phyloP scores from a whole-genome alignment of 2,113 vertebrate species.

The Oryzias woworae region DNA sequence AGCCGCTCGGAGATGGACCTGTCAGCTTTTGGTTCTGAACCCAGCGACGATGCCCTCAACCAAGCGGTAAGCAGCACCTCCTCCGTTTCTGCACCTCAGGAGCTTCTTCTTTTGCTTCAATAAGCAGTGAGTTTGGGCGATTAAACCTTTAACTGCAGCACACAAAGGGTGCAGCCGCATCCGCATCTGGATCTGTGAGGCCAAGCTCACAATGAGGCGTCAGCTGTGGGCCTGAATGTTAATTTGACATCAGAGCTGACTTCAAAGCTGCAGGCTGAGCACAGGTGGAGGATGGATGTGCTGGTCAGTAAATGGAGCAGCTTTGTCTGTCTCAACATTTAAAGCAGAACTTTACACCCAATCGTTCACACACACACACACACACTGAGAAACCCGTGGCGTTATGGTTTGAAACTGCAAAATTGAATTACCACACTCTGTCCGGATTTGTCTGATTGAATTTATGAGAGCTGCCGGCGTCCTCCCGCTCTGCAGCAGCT shows the following conservation, averaged over 20 bases:
- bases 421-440: constrained; percentile 26
- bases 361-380: constrained; percentile 16
- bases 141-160: background rate
- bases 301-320: constrained; percentile 12
- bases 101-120: background rate
- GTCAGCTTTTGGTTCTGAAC: constrained; percentile 80
- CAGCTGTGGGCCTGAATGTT: constrained; percentile 48
- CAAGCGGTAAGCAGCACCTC: constrained; percentile 61
- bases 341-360: constrained; percentile 19
- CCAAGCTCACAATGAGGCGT: constrained; percentile 10
- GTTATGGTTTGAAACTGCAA: constrained; percentile 19
- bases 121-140: too few species aligned
- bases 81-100: background rate
- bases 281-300: constrained; percentile 57
- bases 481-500: constrained; percentile 32
- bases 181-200: constrained; percentile 8
- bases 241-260: constrained; percentile 52
- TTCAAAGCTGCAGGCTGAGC: constrained; percentile 60
- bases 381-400: constrained; percentile 11
- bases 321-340: constrained; percentile 38
- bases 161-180: background rate
- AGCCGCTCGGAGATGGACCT: constrained; percentile 91
- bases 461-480: constrained; percentile 31
- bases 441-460: constrained; percentile 41
- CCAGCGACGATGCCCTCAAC: constrained; percentile 81